Evolutionary conservation across 1,140 invertebrate species (phyloP), one percentile per base, ranked within the genome.

Genomic region (Dinoponera quadriceps): DNA sequence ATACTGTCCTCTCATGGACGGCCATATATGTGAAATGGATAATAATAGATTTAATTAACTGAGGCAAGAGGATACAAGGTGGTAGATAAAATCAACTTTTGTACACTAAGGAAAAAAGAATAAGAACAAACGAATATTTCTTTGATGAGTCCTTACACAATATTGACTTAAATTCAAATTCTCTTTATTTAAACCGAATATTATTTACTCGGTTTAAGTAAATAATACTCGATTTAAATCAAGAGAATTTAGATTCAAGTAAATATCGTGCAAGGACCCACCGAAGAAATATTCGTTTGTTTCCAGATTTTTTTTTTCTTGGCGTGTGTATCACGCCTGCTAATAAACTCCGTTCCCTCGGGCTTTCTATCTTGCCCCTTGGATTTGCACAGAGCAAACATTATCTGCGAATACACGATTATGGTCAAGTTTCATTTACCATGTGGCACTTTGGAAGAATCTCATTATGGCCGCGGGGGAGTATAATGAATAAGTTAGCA

Each of bases 381-480:
- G 18, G 57, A 71, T 80, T 80, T 71, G n/a, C 75, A 80, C 59
- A 80, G 65, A 71, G n/a, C 65, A 80, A 78, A 80, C 75, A 59
- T 78, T 78, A 69, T 80, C 65, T 71, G 51, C 68, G 65, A 78
- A 80, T 71, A 80, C 22, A 80, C 18, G 22, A 80, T 80, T 57
- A 71, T 80, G 25, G 51, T 59, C 22, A 25, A 59, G 75, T 80
- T 77, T 80, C 75, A 80, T 71, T 57, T 80, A 71, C 22, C 18
- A 75, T 16, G 14, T 33, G n/a, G 57, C 38, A 57, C 22, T 29
- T 51, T 69, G 4, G 18, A 80, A 80, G 51, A 80, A 69, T 71
- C 13, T 80, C 22, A 80, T 80, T 71, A 71, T 13, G 22, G 33
- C 13, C 57, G 22, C 49, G 9, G 20, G 16, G n/a, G 29, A 55